Evolutionary conservation across 2,113 vertebrate species (phyloP), one percentile per base, ranked within the genome.

Genomic region (Chamaea fasciata): DNA sequence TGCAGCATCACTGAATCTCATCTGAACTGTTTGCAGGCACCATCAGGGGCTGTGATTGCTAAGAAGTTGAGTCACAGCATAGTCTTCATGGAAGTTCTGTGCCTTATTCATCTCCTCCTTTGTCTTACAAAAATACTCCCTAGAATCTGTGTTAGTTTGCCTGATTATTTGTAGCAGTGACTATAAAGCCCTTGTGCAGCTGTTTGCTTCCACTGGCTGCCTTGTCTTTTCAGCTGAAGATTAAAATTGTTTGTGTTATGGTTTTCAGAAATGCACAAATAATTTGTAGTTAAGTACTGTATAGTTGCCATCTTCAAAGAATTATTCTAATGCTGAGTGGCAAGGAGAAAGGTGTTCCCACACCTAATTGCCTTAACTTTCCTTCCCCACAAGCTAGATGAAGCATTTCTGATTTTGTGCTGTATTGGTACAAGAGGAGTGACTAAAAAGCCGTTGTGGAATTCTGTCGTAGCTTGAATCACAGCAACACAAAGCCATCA

Each of bases 361-460:
- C 5, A 60, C 39, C 46, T 67, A 75, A 84, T 76, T 78, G 67
- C 50, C 8, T 17, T 55, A 69, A 37, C 55, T 86, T 42, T 65
- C 15, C 41, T 88, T 94, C 37, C 16, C 33, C 33, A 35, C 35
- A 80, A 89, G 21, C 23, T 59, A 69, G 33, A 67, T 59, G 56
- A 96, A 83, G 31, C 14, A 55, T 67, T 93, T 90, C 64, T 93
- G 35, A 49, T 94, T 94, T 83, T 83, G 30, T 90, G 79, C 59
- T 88, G 6, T 83, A 59, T 55, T 69, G 46, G 46, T 85, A 56
- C 39, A 69, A 86, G 70, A 79, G 60, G 52, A 90, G 12, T 28
- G 20, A 92, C 53, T 70, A 56, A 77, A 93, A 96, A 86, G 68
- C 52, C 87, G 24, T 42, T 92, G 60, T 83, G 57, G 56, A 80